Base-by-base conservation (phyloP, 2,888 invertebrate species). In the Bibio marci region DNA sequence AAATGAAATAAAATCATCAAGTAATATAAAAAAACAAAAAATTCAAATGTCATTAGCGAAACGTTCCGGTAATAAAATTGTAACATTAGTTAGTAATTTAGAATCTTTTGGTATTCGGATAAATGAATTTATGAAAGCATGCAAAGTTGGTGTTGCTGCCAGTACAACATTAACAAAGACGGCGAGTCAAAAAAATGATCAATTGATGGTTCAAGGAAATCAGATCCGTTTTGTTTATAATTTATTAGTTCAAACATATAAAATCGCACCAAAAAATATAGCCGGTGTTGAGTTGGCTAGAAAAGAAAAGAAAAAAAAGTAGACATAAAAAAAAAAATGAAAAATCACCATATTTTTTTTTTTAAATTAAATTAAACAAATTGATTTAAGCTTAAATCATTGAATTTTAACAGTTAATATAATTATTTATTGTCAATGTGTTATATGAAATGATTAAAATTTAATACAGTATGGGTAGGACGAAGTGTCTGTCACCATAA, bases 141-240 rank as follows among this genome's bases (percentile, higher is more conserved):
- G 90, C 52, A 90, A 91, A 62, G 72, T 73, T 43, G 82, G 76
- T 12, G 85, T 81, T 37, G 91, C 91, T 1, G 90, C 91, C 13
- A 80, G 90, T 50, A 82, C 88, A 42, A 80, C 80, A 26, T 75
- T 88, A 38, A 78, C 76, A 32, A 72, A 76, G 45, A 58, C 75
- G 14, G 75, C 82, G 3, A 80, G 78, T 39, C 78, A 81, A 51
- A 74, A 73, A 50, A 64, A 62, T 33, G 76, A 78, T 49, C 82
- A 86, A 59, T 73, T 92, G 26, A 69, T 87, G 57, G 73, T 92
- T 43, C 92, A 92, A 64, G 92, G 92, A 8, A 91, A 91, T 62
- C 91, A 91, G 69, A 74, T 88, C 17, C 50, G 56, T 11, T 62
- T 62, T 32, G 50, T 62, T 12, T 52, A 54, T 40, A 59, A 56